phyloP scores from a whole-genome alignment of 2,797 vertebrate species.

The Notolepis coatsorum region DNA sequence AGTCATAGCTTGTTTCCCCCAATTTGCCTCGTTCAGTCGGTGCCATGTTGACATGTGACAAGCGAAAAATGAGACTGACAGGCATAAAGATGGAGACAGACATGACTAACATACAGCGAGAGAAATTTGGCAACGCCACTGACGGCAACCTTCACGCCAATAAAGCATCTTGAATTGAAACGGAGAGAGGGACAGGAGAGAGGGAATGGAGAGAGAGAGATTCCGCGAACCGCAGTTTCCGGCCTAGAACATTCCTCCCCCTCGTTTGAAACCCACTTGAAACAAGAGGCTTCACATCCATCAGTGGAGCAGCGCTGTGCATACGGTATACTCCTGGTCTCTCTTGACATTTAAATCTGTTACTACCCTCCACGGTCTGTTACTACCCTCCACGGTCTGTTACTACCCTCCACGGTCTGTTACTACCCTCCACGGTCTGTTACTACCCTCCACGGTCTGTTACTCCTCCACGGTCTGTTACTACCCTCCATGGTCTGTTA shows the following conservation, averaged over 20 bases:
- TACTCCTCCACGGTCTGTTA: too few relatives aligned
- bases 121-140: too few relatives aligned
- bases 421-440: too few relatives aligned
- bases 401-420: too few relatives aligned
- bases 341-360: slow-evolving; percentile 72
- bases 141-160: too few relatives aligned
- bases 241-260: slow-evolving; percentile 57
- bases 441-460: too few relatives aligned
- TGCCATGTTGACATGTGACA: too few relatives aligned
- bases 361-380: slow-evolving; percentile 57
- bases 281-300: slow-evolving; percentile 64
- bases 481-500: too few relatives aligned
- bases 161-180: too few relatives aligned
- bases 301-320: slow-evolving; percentile 60
- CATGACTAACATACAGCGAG: not conserved
- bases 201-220: slow-evolving; percentile 4
- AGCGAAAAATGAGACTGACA: slow-evolving; percentile 26
- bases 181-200: slow-evolving; percentile 14
- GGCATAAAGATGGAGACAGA: not conserved
- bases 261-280: slow-evolving; percentile 63
- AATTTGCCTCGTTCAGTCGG: too few relatives aligned
- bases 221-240: slow-evolving; percentile 57
- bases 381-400: too few relatives aligned
- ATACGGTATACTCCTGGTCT: slow-evolving; percentile 69
- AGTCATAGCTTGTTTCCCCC: too few relatives aligned